These are phyloP conservation scores for Gavia stellata DNA, from an alignment of 2,113 vertebrate species.

Conservation along the genomic window DNA sequence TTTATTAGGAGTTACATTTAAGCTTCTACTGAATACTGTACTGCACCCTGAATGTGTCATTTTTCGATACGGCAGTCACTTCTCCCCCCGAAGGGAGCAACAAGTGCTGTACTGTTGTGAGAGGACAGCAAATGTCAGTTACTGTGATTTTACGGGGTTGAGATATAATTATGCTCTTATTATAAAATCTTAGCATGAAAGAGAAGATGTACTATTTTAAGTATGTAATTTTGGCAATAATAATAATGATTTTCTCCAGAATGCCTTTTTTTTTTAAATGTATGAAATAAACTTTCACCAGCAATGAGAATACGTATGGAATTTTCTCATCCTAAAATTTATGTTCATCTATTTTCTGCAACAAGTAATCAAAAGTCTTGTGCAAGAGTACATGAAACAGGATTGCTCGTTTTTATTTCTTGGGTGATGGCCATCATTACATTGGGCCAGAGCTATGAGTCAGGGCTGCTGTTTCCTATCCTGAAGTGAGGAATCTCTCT, in stretches of 20 bases:
- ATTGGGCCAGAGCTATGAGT: constrained; percentile 32
- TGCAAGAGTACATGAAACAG: background rate
- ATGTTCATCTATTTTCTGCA: background rate
- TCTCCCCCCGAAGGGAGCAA: background rate
- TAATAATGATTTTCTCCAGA: background rate
- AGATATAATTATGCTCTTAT: background rate
- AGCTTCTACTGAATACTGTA: background rate
- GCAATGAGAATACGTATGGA: background rate
- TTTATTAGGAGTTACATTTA: background rate
- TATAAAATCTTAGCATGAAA: background rate
- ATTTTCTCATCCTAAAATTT: constrained; percentile 2
- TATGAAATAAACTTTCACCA: background rate
- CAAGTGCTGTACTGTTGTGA: background rate
- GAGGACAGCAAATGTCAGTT: background rate
- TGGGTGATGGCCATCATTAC: constrained; percentile 20
- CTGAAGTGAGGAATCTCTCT: constrained; percentile 49
- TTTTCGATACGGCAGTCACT: background rate
- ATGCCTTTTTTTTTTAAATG: background rate
- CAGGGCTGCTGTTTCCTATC: constrained; percentile 55
- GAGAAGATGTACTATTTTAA: background rate
- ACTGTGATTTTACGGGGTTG: background rate
- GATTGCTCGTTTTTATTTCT: constrained; percentile 11
- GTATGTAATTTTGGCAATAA: background rate
- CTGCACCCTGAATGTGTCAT: background rate
- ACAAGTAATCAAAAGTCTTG: background rate